These are phyloP conservation scores for Drepanosiphum platanoidis DNA, from an alignment of 2,888 invertebrate species.

Conservation along the genomic window DNA sequence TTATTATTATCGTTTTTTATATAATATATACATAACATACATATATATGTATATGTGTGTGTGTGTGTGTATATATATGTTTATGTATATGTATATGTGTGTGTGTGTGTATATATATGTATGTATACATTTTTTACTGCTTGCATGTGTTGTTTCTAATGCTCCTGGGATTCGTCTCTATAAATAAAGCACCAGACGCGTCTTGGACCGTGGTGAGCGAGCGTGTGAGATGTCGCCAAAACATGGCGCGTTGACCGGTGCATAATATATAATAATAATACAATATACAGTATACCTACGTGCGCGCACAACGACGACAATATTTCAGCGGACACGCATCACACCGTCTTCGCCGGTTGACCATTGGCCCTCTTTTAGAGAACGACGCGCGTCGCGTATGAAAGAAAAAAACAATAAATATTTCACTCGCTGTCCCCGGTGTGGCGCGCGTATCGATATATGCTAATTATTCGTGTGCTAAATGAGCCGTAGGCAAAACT, in stretches of 20 bases:
- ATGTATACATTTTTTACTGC: constrained; percentile 14
- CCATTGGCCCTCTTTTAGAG: constrained; percentile 28
- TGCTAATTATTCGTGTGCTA: constrained; percentile 54
- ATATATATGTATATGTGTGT: no score
- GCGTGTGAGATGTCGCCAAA: constrained; percentile 46
- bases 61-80: no score
- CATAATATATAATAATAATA: no score
- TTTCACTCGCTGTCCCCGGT: background rate
- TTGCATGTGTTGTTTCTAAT: constrained; percentile 39
- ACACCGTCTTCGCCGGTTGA: background rate
- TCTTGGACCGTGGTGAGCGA: constrained; percentile 9
- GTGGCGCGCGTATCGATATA: constrained; percentile 20
- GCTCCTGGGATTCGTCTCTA: constrained; percentile 44
- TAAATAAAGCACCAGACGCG: constrained; percentile 44
- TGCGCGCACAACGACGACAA: constrained; percentile 9
- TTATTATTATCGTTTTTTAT: constrained; percentile 24
- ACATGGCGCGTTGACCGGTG: constrained; percentile 23
- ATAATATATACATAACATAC: background rate
- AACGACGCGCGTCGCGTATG: background rate
- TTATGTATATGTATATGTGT: no score
- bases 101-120: background rate
- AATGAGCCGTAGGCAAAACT: constrained; percentile 58
- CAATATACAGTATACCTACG: constrained; percentile 10
- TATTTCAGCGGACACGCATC: constrained; percentile 37
- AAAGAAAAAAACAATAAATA: no score